Base-by-base conservation (phyloP, 92 coral and sea anemone species). In the Virgularia gustaviana region DNA sequence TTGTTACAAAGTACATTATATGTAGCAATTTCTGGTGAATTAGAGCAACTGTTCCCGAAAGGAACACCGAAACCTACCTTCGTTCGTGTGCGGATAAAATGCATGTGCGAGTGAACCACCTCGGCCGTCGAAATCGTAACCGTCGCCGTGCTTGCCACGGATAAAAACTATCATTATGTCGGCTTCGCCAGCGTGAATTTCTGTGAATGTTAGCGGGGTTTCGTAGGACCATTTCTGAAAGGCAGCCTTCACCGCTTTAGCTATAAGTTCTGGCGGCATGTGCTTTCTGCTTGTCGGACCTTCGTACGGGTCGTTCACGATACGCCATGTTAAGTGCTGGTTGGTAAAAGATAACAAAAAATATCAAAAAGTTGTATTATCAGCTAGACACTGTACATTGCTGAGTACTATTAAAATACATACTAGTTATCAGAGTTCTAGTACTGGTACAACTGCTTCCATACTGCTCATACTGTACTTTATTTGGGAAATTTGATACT, bases 71-170 rank as follows among this genome's bases (percentile, higher is more conserved):
- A 32, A 22, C 66, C 47, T 18, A 87, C 91, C 95, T 66, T 37
- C 52, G 65, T 86, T 83, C 24, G 59, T 20, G 70, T 83, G 87
- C 8, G 96, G 96, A 43, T 86, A 89, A 34, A 82, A 89, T 0
- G 96, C 96, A 36, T 89, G 96, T 30, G 96, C 96, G 37, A 89
- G 78, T 4, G 96, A 79, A 4, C 88, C 86, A 2, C 96, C 91
- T 10, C 22, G 68, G 1, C 96, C 79, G 37, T 89, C 90, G 61
- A 89, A 89, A 3, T 83, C 76, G 57, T 73, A 83, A 1, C 62
- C 63, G 63, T 89, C 96, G 0, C 81, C 84, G 44, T 89, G 96
- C 6, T 41, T 10, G 18, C 78, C 73, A 19, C 61, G 45, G 10
- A 37, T 82, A 76, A 83, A 89, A 28, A 77, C 65, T 23, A 89